Percentiles rank a stretch among this genome's conserved stretches.
Evolutionary conservation across 2,888 invertebrate genomes (phyloP).

Genomic region (Graphium colonna): DNA sequence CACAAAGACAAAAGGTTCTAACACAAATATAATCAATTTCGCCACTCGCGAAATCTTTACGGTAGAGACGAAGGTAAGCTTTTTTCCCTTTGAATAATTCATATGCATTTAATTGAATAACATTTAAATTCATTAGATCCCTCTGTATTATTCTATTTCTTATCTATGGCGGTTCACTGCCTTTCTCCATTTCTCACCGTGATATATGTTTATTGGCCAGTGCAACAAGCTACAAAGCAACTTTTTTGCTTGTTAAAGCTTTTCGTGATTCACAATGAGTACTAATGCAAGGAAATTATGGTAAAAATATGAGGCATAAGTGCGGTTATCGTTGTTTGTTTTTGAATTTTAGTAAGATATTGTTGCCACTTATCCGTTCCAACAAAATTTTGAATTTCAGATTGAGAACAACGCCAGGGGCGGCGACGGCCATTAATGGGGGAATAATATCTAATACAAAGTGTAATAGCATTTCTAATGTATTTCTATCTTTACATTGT

Average conservation of each 20-base stretch:
- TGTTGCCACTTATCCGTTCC: slow-evolving; percentile 59
- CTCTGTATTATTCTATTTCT: slow-evolving; percentile 27
- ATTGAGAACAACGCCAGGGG: slow-evolving; percentile 41
- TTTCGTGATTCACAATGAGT: too few species aligned
- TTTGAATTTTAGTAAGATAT: slow-evolving; percentile 44
- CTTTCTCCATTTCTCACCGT: slow-evolving; percentile 29
- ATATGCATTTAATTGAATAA: slow-evolving; percentile 74
- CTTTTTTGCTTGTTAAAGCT: slow-evolving; percentile 5
- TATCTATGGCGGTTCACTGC: slow-evolving; percentile 28
- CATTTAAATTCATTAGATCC: slow-evolving; percentile 69
- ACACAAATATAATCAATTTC: slow-evolving; percentile 60
- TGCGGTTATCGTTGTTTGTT: slow-evolving; percentile 34
- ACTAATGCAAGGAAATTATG: too few species aligned
- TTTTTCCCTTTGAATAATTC: slow-evolving; percentile 73
- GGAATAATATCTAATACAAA: slow-evolving; percentile 46
- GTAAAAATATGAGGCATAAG: slow-evolving; percentile 28
- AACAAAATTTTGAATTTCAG: slow-evolving; percentile 58
- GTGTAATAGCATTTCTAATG: slow-evolving; percentile 53
- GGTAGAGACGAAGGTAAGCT: slow-evolving; percentile 51
- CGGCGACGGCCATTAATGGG: slow-evolving; percentile 50
- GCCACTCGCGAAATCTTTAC: slow-evolving; percentile 46
- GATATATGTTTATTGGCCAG: slow-evolving; percentile 12
- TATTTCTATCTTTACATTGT: too few species aligned
- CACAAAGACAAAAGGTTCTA: neutral
- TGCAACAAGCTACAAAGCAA: slow-evolving; percentile 1